These are phyloP conservation scores for Mimas tiliae DNA, from an alignment of 2,888 invertebrate species.

Conservation along the genomic window DNA sequence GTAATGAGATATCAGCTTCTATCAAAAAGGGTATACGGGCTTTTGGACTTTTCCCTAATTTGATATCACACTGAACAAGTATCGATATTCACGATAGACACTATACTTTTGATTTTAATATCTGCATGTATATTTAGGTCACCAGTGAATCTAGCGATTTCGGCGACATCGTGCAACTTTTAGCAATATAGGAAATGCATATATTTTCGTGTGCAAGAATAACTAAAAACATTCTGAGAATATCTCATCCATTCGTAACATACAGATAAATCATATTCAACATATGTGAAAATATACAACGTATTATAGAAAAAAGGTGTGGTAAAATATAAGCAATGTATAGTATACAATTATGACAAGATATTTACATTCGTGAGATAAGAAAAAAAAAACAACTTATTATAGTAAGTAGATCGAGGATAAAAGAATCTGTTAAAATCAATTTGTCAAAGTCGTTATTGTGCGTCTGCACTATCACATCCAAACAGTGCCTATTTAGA, in stretches of 20 bases:
- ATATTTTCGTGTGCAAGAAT: not conserved
- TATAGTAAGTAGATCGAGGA: conserved; percentile 20
- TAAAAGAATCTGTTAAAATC: not conserved
- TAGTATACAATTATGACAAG: no score
- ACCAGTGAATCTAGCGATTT: not conserved
- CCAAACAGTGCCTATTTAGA: conserved; percentile 17
- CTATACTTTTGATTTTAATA: not conserved
- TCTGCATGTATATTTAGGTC: not conserved
- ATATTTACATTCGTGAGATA: not conserved
- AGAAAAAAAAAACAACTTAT: not conserved
- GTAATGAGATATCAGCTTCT: conserved; percentile 7
- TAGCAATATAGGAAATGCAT: not conserved
- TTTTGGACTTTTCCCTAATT: not conserved
- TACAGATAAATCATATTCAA: no score
- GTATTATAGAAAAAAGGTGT: no score
- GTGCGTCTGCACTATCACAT: conserved; percentile 23
- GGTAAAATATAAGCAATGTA: no score
- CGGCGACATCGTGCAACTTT: not conserved
- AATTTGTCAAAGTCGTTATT: conserved; percentile 24
- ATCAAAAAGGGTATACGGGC: conserved; percentile 7
- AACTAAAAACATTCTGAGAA: not conserved
- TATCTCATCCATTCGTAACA: no score
- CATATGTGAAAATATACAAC: no score
- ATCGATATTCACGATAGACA: not conserved
- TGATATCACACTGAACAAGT: not conserved